Percentiles rank a stretch among this genome's conserved stretches.
phyloP scores from a whole-genome alignment of 2,113 vertebrate genomes.

The Nesogale talazaci region DNA sequence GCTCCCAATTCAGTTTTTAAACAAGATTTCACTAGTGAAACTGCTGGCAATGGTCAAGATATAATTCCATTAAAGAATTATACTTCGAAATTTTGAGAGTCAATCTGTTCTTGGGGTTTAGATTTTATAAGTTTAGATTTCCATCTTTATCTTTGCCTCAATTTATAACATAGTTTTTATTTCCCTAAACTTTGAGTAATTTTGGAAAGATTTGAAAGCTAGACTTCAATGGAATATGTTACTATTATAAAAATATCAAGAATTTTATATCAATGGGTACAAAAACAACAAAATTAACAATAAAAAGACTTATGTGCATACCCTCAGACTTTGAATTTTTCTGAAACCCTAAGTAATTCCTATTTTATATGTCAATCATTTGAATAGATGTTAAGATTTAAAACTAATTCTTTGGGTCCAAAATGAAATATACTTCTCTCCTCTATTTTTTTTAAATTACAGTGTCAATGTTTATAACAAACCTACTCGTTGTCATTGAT shows the following conservation, averaged over 20 bases:
- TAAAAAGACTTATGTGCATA: background rate
- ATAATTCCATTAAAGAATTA: background rate
- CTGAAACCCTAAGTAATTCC: conserved; percentile 45
- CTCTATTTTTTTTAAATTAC: background rate
- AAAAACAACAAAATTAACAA: background rate
- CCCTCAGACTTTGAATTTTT: background rate
- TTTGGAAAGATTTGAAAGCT: conserved; percentile 23
- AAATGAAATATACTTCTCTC: background rate
- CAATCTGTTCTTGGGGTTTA: background rate
- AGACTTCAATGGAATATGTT: conserved; percentile 6
- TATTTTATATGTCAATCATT: background rate
- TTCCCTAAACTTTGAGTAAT: background rate
- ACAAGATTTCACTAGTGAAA: too few relatives aligned
- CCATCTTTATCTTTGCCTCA: background rate
- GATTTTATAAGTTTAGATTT: background rate
- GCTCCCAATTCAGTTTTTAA: too few relatives aligned
- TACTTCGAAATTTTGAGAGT: background rate
- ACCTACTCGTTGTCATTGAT: too few relatives aligned
- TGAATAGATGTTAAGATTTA: background rate
- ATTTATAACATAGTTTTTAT: conserved; percentile 19
- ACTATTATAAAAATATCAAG: background rate
- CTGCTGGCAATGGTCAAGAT: background rate
- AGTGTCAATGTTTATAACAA: background rate
- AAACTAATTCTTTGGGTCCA: background rate
- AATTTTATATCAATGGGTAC: background rate